phyloP scores from a whole-genome alignment of 2,888 invertebrate genomes.

The Eristalis intricaria region DNA sequence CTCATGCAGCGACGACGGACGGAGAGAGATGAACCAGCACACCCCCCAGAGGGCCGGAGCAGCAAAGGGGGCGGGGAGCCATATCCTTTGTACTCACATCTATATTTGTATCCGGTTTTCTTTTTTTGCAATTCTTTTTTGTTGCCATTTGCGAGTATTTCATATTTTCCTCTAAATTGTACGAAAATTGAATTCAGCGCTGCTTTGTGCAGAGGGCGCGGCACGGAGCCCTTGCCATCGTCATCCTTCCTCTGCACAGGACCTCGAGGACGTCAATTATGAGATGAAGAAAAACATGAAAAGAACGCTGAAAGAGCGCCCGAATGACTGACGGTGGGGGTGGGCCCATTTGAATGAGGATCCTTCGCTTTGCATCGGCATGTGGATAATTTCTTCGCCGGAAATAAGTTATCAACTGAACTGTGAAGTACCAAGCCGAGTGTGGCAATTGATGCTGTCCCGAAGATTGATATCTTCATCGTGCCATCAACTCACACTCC shows the following conservation, averaged over 20 bases:
- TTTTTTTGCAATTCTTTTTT: background rate
- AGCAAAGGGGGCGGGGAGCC: background rate
- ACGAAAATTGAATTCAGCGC: constrained; percentile 57
- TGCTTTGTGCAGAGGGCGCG: constrained; percentile 25
- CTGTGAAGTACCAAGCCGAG: constrained; percentile 38
- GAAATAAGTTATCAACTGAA: constrained; percentile 45
- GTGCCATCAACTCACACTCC: too few relatives aligned
- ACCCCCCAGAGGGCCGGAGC: background rate
- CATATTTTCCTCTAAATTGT: constrained; percentile 52
- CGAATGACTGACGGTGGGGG: background rate
- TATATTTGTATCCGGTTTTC: background rate
- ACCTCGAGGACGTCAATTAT: constrained; percentile 54
- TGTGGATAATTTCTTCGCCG: constrained; percentile 43
- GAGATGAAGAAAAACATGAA: constrained; percentile 49
- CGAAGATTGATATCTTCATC: background rate
- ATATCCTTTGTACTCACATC: constrained; percentile 3
- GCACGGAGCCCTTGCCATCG: background rate
- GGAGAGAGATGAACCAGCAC: background rate
- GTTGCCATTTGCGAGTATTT: constrained; percentile 9
- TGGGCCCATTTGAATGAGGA: background rate
- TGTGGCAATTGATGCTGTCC: constrained; percentile 8
- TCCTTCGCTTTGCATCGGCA: constrained; percentile 5
- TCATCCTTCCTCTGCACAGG: background rate
- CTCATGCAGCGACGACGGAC: constrained; percentile 22
- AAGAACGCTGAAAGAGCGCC: constrained; percentile 15